Evolutionary conservation across 2,797 vertebrate species (phyloP), one percentile per base, ranked within the genome.

Genomic region (Peromyscus aztecus): DNA sequence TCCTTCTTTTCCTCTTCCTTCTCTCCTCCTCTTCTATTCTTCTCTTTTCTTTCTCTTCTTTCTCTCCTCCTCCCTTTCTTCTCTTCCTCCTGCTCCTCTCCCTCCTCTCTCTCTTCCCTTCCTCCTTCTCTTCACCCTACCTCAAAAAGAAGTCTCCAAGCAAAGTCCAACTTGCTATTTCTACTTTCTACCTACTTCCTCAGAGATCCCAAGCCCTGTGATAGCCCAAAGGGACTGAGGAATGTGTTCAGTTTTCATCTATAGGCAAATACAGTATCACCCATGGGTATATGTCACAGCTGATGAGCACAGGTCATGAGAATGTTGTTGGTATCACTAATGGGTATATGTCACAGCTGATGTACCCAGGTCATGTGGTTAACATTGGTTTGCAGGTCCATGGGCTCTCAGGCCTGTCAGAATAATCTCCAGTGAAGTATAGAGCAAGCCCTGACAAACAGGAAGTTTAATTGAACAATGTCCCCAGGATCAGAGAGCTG

Each of bases 371-470:
- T 40, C 52, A 52, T 52, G n/a, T 29, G 55, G 2, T 37, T 40
- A 67, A 31, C 43, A 23, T 55, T 82, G 19, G 86, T 95, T 77
- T 90, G 91, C 92, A 90, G 10, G 0, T 69, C 46, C 63, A 17
- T 75, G 69, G 76, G 12, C 4, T 81, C 87, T 87, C 63, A 91
- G 87, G 31, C 83, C 92, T 83, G 1, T n/a, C 95, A 83, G 69
- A 73, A 91, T 88, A 6, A 52, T 52, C 73, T 95, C 87, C 78
- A 95, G 86, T 94, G 94, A 78, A 95, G 37, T 59, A 31, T 34
- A 73, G 81, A 91, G 95, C 65, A 94, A 43, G 85, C 88, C 88
- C 61, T 92, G 95, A 96, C 37, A 80, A 93, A 97, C 76, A 34
- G 37, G 46, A 24, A 96, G 55, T 87, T 78, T 23, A 65, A 24